Base-by-base conservation (phyloP, 1,140 invertebrate genomes). In the Drosophila pallidifrons region DNA sequence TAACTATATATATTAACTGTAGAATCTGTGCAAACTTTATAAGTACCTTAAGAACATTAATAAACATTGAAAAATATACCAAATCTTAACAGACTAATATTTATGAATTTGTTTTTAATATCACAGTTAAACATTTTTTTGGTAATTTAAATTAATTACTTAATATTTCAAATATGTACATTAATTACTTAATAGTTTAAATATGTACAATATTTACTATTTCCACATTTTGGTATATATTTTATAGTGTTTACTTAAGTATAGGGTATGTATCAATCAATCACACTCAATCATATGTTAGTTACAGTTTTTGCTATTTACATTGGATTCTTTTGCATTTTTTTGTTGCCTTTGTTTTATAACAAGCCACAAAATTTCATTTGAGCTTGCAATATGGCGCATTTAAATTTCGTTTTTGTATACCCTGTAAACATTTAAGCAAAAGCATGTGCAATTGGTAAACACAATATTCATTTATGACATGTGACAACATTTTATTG, bases 281-380 rank as follows among this genome's bases (percentile, higher is more conserved):
- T 1, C 43, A n/a, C 10, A 13, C 5, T 41, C 32, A 5, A 28
- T 16, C 1, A 7, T 5, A 25, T 25, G 20, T 25, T 25, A 25
- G 20, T 25, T 25, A 10, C 46, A 61, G 28, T 66, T 71, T 51
- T 38, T 60, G 41, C 59, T 20, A 65, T 75, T 74, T 82, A 73
- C 61, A 61, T 77, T 73, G 52, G n/a, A 63, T 55, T 77, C 63
- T 78, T 73, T 64, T 7, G 13, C 20, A 41, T 49, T 46, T 63
- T 68, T 78, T 68, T 73, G 20, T 75, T 81, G 52, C 20, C 51
- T 70, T 63, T 69, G 46, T 61, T 79, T 81, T 75, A 61, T 46
- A 83, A 73, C 80, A 81, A 79, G 77, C 85, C 85, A 89, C 85
- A 89, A 89, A 88, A 88, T 89, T 88, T 89, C 85, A 88, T 88